phyloP scores from a whole-genome alignment of 2,113 vertebrate genomes.

The Protobothrops mucrosquamatus region DNA sequence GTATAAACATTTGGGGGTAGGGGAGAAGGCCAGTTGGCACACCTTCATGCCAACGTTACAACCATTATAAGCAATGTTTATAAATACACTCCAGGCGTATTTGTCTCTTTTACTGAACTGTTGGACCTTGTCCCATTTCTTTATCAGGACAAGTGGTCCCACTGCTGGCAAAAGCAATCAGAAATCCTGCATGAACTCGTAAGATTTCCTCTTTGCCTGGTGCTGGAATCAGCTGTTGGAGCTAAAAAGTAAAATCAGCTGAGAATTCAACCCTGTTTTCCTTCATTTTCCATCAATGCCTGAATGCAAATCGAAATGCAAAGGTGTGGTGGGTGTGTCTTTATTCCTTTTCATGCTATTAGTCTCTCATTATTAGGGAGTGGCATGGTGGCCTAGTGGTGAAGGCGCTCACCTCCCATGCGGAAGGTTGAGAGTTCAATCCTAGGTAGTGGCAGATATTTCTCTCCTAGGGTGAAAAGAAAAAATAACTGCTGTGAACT shows the following conservation, averaged over 20 bases:
- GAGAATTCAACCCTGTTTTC: not conserved
- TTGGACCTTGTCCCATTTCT: slow-evolving; percentile 29
- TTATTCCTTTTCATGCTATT: not conserved
- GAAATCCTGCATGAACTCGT: not conserved
- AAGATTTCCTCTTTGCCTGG: not conserved
- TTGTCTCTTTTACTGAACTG: slow-evolving; percentile 59
- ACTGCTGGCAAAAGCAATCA: slow-evolving; percentile 13
- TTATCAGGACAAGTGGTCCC: slow-evolving; percentile 19
- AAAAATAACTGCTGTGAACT: not conserved
- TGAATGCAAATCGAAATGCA: not conserved
- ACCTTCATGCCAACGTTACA: slow-evolving; percentile 61
- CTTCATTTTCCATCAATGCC: not conserved
- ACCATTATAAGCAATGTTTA: slow-evolving; percentile 62
- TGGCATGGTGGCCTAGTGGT: not conserved
- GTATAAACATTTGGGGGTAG: slow-evolving; percentile 52
- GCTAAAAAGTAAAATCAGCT: not conserved
- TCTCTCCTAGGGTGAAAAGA: not conserved
- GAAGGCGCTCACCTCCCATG: not conserved
- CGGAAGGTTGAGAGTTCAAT: not conserved
- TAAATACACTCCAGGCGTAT: slow-evolving; percentile 55
- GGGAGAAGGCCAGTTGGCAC: slow-evolving; percentile 44
- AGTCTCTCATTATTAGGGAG: not conserved
- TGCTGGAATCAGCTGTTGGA: not conserved
- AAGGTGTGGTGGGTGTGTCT: too few relatives aligned
- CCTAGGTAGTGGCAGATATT: not conserved